Evolutionary conservation across 2,888 invertebrate species (phyloP).

Genomic region (Camptogramma bilineatum): DNA sequence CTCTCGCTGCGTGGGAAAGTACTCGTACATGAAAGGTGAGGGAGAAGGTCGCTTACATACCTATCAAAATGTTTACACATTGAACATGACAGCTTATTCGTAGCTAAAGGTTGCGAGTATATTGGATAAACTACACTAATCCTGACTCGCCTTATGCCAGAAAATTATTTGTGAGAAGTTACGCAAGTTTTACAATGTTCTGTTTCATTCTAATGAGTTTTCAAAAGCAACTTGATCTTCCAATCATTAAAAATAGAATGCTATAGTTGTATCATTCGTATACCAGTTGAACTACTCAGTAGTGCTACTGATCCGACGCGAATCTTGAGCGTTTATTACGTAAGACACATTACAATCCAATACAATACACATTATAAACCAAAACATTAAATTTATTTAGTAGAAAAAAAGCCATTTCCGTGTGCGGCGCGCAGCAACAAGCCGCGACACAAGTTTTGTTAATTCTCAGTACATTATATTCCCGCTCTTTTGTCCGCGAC

Average conservation of each 20-base stretch:
- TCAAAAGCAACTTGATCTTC: not conserved
- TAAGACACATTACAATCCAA: not conserved
- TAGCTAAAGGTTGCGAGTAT: not conserved
- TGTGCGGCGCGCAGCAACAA: not conserved
- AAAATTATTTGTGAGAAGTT: not conserved
- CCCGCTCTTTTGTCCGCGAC: constrained; percentile 45
- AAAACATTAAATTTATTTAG: not conserved
- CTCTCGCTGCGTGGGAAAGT: not conserved
- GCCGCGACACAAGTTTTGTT: constrained; percentile 26
- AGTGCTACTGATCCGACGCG: too few species aligned
- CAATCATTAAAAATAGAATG: not conserved
- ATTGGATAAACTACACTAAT: not conserved
- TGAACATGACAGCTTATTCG: not conserved
- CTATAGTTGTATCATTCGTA: too few species aligned
- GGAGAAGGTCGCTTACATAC: not conserved
- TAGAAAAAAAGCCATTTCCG: constrained; percentile 1
- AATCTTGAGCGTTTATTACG: too few species aligned
- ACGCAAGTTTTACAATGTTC: not conserved
- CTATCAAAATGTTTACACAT: not conserved
- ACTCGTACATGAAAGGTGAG: not conserved
- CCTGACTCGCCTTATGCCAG: not conserved
- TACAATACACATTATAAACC: not conserved
- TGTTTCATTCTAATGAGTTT: not conserved
- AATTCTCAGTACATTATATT: constrained; percentile 36
- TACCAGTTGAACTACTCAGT: too few species aligned